A percentile compares a stretch with the other conserved stretches of the same genome.
Evolutionary conservation across 2,113 vertebrate genomes (phyloP).

Genomic region (Cranoglanis bouderius): DNA sequence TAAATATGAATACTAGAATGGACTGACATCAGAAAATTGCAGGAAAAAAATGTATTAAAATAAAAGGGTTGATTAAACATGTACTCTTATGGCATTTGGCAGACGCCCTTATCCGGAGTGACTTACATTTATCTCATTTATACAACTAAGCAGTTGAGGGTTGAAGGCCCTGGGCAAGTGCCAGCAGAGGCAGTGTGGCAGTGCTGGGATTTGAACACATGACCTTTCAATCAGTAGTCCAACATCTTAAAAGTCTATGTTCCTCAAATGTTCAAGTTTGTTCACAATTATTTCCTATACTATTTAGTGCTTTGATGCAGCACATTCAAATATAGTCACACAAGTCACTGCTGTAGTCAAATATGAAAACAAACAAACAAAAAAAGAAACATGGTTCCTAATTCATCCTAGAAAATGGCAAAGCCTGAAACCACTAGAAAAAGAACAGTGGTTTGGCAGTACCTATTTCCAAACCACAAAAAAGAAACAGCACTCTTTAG

Average conservation of each 20-base stretch:
- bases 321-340: background rate
- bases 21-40: background rate
- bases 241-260: background rate
- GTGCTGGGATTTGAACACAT: too few species aligned
- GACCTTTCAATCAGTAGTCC: too few species aligned
- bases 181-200: too few species aligned
- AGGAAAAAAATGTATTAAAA: background rate
- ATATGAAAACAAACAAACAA: background rate
- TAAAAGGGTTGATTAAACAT: background rate
- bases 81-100: too few species aligned
- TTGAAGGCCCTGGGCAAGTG: too few species aligned
- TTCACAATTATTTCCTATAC: background rate
- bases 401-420: background rate
- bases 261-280: background rate
- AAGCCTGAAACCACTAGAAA: background rate
- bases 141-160: too few species aligned
- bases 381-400: background rate
- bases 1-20: background rate
- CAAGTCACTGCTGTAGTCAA: background rate
- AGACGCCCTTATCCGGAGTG: too few species aligned
- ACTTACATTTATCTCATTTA: too few species aligned
- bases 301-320: background rate
- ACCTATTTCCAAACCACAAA: background rate
- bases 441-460: slow-evolving; percentile 8
- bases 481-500: background rate